Evolutionary conservation across 2,888 invertebrate species (phyloP).

Genomic region (Pseudanteris insignis): DNA sequence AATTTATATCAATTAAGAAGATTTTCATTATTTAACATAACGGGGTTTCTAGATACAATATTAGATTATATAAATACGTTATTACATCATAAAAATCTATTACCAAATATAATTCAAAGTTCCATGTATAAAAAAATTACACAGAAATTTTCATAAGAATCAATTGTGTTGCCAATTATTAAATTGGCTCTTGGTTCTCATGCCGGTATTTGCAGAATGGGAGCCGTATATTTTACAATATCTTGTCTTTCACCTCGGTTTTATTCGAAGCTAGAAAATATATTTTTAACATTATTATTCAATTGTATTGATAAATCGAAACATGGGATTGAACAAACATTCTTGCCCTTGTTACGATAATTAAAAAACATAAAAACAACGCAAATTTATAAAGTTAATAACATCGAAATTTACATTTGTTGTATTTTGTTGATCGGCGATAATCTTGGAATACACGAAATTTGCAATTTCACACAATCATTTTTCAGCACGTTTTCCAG

Average conservation of each 20-base stretch:
- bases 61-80: conserved; percentile 14
- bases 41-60: conserved; percentile 7
- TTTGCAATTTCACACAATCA: conserved; percentile 18
- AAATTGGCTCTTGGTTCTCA: conserved; percentile 42
- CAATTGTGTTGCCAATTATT: conserved; percentile 20
- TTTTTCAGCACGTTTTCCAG: too few species aligned
- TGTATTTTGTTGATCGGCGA: conserved; percentile 31
- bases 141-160: conserved; percentile 4
- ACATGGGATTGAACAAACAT: background rate
- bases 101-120: conserved; percentile 27
- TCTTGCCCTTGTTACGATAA: background rate
- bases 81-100: background rate
- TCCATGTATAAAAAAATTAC: conserved; percentile 9
- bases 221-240: conserved; percentile 41
- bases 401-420: conserved; percentile 18
- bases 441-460: conserved; percentile 39
- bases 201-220: conserved; percentile 32
- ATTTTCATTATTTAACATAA: conserved; percentile 17
- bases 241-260: too few species aligned
- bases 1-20: conserved; percentile 15
- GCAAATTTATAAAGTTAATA: background rate
- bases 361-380: background rate
- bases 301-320: background rate
- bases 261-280: too few species aligned
- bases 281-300: background rate